Evolutionary conservation across 2,113 vertebrate species (phyloP).

Genomic region (Suncus etruscus): DNA sequence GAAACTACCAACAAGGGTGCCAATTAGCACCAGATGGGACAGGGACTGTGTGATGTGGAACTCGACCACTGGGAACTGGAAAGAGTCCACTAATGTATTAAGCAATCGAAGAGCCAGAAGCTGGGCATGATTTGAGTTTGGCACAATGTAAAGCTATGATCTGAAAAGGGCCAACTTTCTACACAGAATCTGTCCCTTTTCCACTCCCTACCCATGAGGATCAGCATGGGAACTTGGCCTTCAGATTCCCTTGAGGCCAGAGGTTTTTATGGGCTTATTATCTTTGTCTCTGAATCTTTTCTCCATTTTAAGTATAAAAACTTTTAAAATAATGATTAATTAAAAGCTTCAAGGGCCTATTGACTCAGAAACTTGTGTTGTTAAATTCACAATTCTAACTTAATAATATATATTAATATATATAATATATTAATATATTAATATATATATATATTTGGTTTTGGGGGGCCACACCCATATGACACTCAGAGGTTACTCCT

Average conservation of each 20-base stretch:
- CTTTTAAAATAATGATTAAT: neutral
- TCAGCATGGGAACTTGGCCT: neutral
- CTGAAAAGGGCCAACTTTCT: neutral
- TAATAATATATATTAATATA: no score
- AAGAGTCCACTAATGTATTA: conserved; percentile 78
- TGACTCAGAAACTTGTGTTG: neutral
- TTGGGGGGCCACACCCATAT: no score
- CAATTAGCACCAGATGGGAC: conserved; percentile 84
- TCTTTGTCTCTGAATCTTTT: neutral
- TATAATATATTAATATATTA: no score
- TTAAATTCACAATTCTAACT: neutral
- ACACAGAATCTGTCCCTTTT: neutral
- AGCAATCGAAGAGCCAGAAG: conserved; percentile 73
- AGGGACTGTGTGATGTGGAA: conserved; percentile 78
- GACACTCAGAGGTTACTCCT: no score
- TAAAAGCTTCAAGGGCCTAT: neutral
- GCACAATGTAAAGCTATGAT: conserved; percentile 54
- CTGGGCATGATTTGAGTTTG: conserved; percentile 52
- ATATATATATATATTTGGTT: no score
- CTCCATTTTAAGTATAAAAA: conserved; percentile 21
- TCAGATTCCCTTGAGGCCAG: neutral
- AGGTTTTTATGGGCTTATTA: neutral
- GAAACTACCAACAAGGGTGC: conserved; percentile 80
- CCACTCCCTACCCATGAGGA: neutral
- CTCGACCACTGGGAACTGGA: conserved; percentile 80